Evolutionary conservation across 2,888 invertebrate genomes (phyloP), one percentile per base, ranked within the genome.

Genomic region (Hyposoter dolosus): DNA sequence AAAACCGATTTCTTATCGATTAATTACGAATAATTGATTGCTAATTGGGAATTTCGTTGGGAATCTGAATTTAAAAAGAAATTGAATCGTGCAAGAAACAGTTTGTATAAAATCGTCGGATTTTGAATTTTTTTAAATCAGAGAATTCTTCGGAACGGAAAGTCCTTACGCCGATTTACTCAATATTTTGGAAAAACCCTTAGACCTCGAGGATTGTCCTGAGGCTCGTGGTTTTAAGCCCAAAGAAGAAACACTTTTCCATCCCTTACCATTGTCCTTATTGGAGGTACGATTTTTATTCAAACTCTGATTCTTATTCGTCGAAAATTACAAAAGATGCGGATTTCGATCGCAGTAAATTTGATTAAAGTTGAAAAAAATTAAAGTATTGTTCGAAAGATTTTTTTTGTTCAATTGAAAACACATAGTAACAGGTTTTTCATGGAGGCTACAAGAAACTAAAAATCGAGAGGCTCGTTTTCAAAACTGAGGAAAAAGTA

Each of bases 151-250:
- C 93, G 98, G 98, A 35, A 97, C 97, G 0, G 95, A 95, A 66
- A 98, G 97, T 90, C 98, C 98, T 0, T 98, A 97, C 94, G 96
- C 96, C 0, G 97, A 97, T 93, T 93, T 98, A 5, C 94, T 97
- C 43, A 96, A 97, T 91, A 95, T 96, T 88, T 94, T 96, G 50
- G 95, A 95, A 84, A 95, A 96, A 84, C 96, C 96, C 10, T 95
- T 95, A 0, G 95, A 96, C 0, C 94, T 96, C 88, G 96, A 96
- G 90, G 96, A 96, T 83, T 95, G 96, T 3, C 95, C 95, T 0
- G 94, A 96, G 87, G 89, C 90, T 68, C 95, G 96, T 91, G 96
- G 96, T 0, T 95, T 96, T 83, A 96, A 96, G 85, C 96, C 95
- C 88, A 97, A 96, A 92, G 96, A 96, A 89, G 93, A 95, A 4